Percentiles rank a stretch among this genome's conserved stretches.
Evolutionary conservation across 2,797 vertebrate genomes (phyloP).

Genomic region (Hemitrygon akajei): DNA sequence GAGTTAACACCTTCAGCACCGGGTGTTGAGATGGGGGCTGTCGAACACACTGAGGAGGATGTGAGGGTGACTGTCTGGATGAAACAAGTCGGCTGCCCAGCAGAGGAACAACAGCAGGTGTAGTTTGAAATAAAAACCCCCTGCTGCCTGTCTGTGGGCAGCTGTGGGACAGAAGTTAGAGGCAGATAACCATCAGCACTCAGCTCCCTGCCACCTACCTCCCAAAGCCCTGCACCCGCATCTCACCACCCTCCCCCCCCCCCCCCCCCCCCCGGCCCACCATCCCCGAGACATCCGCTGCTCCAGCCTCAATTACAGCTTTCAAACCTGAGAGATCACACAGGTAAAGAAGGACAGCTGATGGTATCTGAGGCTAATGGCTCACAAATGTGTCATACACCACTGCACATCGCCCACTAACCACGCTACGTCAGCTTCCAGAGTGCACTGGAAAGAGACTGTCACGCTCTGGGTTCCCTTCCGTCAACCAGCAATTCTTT

Average conservation of each 20-base stretch:
- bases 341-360: not conserved
- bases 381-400: not conserved
- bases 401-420: not conserved
- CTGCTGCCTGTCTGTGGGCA: not conserved
- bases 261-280: too few species aligned
- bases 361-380: slow-evolving; percentile 30
- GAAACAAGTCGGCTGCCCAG: not conserved
- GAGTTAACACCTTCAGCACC: too few species aligned
- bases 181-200: slow-evolving; percentile 7
- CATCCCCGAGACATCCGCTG: not conserved
- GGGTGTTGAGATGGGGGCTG: not conserved
- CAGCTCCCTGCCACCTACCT: too few species aligned
- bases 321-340: slow-evolving; percentile 29
- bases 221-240: not conserved
- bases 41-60: not conserved
- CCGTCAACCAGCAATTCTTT: not conserved
- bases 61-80: not conserved
- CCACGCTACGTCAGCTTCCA: not conserved
- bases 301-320: slow-evolving; percentile 11
- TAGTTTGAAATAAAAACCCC: not conserved
- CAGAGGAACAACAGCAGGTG: not conserved
- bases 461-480: too few species aligned
- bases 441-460: not conserved
- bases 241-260: not conserved
- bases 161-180: not conserved